Evolutionary conservation across 2,888 invertebrate species (phyloP), one percentile per base, ranked within the genome.

Genomic region (Hydroisotoma schaefferi): DNA sequence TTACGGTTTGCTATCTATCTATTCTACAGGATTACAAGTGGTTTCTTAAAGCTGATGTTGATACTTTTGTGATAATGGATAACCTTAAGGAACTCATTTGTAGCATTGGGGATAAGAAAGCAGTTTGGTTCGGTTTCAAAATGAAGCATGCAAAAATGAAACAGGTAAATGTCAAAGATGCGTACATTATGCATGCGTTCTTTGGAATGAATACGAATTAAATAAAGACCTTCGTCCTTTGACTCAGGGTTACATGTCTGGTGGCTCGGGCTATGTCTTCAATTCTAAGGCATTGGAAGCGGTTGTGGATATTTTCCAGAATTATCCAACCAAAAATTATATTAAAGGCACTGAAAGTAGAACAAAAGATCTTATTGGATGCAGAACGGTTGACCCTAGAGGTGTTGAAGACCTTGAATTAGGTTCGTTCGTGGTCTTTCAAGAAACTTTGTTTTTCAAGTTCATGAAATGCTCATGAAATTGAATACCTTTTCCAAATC

Each of bases 391-490:
- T 15, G 56, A 51, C 10, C 54, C 46, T 18, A 55, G 55, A 46
- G 69, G 69, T 40, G 53, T 67, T 8, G 71, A 71, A 63, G 71
- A 71, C 43, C 56, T 71, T 33, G 71, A 71, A 53, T 33, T 71
- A 27, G 71, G 71, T 69, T n/a, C n/a, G n/a, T n/a, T n/a, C n/a
- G n/a, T n/a, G n/a, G n/a, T n/a, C n/a, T n/a, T n/a, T n/a, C n/a
- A n/a, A n/a, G n/a, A n/a, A n/a, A n/a, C n/a, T n/a, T n/a, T n/a
- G n/a, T n/a, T n/a, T n/a, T n/a, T n/a, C n/a, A n/a, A n/a, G n/a
- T n/a, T n/a, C n/a, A n/a, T n/a, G n/a, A n/a, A n/a, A n/a, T n/a
- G n/a, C n/a, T n/a, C n/a, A n/a, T n/a, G n/a, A n/a, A n/a, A n/a
- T n/a, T n/a, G 8, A 10, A 33, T 33, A 8, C 15, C 15, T 33